These are phyloP conservation scores for Actenoides hombroni DNA, from an alignment of 2,113 vertebrate genomes.

Conservation along the genomic window DNA sequence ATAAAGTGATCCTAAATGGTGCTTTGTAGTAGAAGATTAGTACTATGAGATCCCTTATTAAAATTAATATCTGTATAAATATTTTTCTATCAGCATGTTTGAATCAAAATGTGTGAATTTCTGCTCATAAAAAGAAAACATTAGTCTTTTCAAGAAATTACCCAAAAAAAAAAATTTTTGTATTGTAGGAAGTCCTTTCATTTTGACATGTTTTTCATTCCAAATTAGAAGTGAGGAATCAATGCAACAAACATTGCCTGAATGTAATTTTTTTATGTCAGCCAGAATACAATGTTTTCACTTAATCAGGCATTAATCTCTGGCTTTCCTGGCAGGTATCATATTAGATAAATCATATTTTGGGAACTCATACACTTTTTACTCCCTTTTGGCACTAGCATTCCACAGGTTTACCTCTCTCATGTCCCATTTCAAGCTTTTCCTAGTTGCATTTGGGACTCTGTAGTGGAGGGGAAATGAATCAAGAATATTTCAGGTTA, in stretches of 20 bases:
- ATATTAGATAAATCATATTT: not conserved
- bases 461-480: not conserved
- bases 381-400: not conserved
- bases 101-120: not conserved
- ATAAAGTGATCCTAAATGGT: not conserved
- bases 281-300: not conserved
- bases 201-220: not conserved
- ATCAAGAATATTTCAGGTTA: not conserved
- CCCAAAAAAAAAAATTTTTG: not conserved
- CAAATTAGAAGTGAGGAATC: not conserved
- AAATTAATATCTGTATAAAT: not conserved
- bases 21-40: not conserved
- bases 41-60: not conserved
- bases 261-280: not conserved
- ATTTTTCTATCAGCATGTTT: not conserved
- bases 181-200: not conserved
- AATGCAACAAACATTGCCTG: not conserved
- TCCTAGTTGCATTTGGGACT: not conserved
- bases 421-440: not conserved
- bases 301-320: not conserved
- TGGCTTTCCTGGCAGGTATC: not conserved
- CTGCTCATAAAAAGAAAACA: not conserved
- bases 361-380: not conserved
- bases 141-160: not conserved
- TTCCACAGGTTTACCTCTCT: not conserved